These are phyloP conservation scores for Mormyrops attenuatus DNA, from an alignment of 2,797 vertebrate genomes.

Conservation along the genomic window DNA sequence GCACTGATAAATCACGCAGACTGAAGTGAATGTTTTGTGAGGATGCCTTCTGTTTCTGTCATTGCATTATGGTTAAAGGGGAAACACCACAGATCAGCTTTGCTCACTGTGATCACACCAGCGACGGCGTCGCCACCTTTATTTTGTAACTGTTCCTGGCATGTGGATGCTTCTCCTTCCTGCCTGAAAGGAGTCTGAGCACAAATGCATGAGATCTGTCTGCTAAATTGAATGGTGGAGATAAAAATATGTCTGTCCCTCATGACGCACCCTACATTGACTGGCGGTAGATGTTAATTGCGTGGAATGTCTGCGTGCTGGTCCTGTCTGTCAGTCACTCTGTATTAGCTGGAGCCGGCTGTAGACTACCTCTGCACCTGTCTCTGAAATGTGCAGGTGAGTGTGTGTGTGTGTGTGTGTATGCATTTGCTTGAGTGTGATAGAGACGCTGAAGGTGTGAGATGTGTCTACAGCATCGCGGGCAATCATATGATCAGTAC, in stretches of 20 bases:
- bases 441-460: not conserved
- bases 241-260: constrained; percentile 22
- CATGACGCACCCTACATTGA: constrained; percentile 22
- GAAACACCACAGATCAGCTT: not conserved
- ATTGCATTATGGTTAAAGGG: not conserved
- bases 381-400: constrained; percentile 1
- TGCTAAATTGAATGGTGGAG: constrained; percentile 3
- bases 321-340: not conserved
- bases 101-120: not conserved
- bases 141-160: not conserved
- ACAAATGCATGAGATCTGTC: not conserved
- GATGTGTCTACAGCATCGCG: not conserved
- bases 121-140: not conserved
- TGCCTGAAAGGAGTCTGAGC: not conserved
- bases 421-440: not conserved
- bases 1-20: not conserved
- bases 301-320: not conserved
- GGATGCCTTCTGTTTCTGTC: not conserved
- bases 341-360: not conserved
- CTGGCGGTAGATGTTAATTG: constrained; percentile 7
- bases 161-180: not conserved
- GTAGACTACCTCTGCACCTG: not conserved
- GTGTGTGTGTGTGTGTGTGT: not conserved
- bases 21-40: not conserved
- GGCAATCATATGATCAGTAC: not conserved